A percentile compares a stretch with the other conserved stretches of the same genome.
Evolutionary conservation across 1,140 invertebrate genomes (phyloP).

Genomic region (Charaxes varanes): DNA sequence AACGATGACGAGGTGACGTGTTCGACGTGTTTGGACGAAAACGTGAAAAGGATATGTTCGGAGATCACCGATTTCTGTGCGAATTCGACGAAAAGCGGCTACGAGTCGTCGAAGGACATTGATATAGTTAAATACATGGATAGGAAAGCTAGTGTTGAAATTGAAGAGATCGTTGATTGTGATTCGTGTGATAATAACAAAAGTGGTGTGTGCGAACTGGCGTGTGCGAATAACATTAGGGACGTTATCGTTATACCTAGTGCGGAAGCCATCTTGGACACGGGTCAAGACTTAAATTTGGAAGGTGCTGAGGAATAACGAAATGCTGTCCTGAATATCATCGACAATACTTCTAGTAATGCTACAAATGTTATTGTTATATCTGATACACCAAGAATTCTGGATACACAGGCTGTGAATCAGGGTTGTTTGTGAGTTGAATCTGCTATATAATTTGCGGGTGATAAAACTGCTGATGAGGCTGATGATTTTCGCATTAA

Average conservation of each 20-base stretch:
- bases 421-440: too few relatives aligned
- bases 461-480: too few relatives aligned
- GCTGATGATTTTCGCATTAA: too few relatives aligned
- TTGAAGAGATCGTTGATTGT: conserved; percentile 28
- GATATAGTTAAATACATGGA: conserved; percentile 54
- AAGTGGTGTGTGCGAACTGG: conserved; percentile 32
- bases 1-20: conserved; percentile 44
- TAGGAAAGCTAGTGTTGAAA: conserved; percentile 29
- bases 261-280: conserved; percentile 64
- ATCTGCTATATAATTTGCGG: too few relatives aligned
- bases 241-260: conserved; percentile 70
- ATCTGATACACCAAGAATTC: too few relatives aligned
- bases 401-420: too few relatives aligned
- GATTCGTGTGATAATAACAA: conserved; percentile 31
- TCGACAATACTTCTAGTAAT: too few relatives aligned
- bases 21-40: conserved; percentile 30
- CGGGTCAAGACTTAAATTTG: conserved; percentile 13
- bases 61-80: conserved; percentile 52
- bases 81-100: conserved; percentile 11
- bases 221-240: conserved; percentile 43
- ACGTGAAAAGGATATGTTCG: conserved; percentile 51
- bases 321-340: too few relatives aligned
- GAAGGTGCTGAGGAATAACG: too few relatives aligned
- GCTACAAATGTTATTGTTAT: too few relatives aligned
- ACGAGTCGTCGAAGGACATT: conserved; percentile 26